phyloP scores from a whole-genome alignment of 2,888 invertebrate genomes.

The Crematogaster levior region DNA sequence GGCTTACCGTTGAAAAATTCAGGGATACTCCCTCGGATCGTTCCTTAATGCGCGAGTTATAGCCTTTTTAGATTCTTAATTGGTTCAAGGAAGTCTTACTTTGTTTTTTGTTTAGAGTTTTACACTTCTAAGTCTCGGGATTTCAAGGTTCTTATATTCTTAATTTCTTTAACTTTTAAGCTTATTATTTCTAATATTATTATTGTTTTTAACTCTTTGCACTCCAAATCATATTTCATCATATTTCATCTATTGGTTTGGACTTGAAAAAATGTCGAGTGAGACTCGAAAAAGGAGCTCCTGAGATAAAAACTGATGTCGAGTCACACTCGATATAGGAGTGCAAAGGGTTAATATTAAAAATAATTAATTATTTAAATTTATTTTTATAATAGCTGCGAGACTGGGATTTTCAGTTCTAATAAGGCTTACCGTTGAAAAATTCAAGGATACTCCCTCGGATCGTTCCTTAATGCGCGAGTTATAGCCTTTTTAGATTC shows the following conservation, averaged over 20 bases:
- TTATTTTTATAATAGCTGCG: background rate
- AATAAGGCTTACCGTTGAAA: background rate
- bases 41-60: background rate
- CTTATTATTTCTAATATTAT: too few species aligned
- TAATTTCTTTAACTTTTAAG: background rate
- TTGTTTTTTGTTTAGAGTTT: background rate
- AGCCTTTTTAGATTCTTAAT: background rate
- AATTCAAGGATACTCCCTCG: background rate
- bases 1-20: background rate
- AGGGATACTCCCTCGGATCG: background rate
- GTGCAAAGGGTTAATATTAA: too few species aligned
- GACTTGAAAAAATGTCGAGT: too few species aligned
- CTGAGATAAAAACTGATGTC: too few species aligned
- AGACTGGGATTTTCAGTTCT: background rate
- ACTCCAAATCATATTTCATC: too few species aligned
- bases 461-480: background rate
- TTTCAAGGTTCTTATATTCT: background rate
- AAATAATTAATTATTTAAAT: background rate
- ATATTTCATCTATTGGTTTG: too few species aligned
- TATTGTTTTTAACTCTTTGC: too few species aligned
- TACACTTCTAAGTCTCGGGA: background rate
- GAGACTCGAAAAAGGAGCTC: too few species aligned
- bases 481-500: background rate
- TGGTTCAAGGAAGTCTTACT: background rate
- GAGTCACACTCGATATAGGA: too few species aligned